These are phyloP conservation scores for Engystomops pustulosus DNA, from an alignment of 2,113 vertebrate genomes.

Conservation along the genomic window DNA sequence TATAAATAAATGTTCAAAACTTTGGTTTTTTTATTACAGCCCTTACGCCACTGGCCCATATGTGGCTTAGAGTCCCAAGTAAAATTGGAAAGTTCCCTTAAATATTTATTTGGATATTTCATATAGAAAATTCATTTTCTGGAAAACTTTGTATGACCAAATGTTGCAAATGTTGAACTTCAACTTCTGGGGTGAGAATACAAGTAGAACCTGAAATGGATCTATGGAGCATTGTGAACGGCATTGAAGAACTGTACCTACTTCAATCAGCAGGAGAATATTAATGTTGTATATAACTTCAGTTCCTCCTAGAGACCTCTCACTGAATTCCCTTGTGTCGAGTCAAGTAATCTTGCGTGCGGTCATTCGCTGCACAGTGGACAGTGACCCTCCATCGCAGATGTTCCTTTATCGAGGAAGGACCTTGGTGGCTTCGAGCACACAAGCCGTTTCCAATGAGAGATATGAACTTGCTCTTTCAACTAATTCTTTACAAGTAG, in stretches of 20 bases:
- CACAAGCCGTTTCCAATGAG: not conserved
- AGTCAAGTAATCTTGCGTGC: not conserved
- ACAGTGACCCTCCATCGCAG: slow-evolving; percentile 45
- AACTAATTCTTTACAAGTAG: slow-evolving; percentile 29
- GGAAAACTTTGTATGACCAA: too few species aligned
- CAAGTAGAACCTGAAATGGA: too few species aligned
- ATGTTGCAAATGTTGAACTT: too few species aligned
- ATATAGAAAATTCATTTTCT: too few species aligned
- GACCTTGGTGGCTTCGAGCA: slow-evolving; percentile 37
- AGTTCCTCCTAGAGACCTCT: slow-evolving; percentile 45
- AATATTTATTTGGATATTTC: too few species aligned
- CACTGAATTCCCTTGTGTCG: slow-evolving; percentile 29
- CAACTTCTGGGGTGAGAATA: too few species aligned
- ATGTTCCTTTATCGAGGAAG: slow-evolving; percentile 16
- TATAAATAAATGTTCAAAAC: too few species aligned
- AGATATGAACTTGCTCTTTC: slow-evolving; percentile 16
- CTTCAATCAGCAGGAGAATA: not conserved
- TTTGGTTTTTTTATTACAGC: too few species aligned
- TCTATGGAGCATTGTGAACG: not conserved
- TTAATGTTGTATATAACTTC: not conserved
- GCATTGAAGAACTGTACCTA: not conserved
- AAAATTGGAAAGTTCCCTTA: too few species aligned
- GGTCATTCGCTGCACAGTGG: slow-evolving; percentile 24
- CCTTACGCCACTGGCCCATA: too few species aligned
- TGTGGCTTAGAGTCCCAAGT: too few species aligned